Percentiles rank a stretch among this genome's conserved stretches.
Evolutionary conservation across 2,797 vertebrate genomes (phyloP).

Genomic region (Delichon dasypus): DNA sequence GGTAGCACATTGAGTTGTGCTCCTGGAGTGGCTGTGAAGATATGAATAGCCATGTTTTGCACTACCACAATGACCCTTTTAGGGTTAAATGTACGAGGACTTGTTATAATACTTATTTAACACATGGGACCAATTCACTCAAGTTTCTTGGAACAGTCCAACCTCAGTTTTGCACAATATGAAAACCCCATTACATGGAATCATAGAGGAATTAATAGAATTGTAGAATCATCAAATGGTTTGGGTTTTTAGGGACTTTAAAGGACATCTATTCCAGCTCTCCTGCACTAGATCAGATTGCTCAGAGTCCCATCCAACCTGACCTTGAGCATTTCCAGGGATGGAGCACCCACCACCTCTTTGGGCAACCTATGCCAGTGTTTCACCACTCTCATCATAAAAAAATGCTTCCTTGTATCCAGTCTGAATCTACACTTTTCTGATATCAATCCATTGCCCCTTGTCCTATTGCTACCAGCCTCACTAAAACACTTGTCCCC

Average conservation of each 20-base stretch:
- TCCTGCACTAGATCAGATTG: not conserved
- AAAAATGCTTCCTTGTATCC: not conserved
- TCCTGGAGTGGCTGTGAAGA: not conserved
- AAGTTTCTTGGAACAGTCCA: not conserved
- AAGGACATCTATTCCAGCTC: not conserved
- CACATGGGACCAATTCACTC: not conserved
- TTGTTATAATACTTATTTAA: not conserved
- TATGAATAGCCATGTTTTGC: not conserved
- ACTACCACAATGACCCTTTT: not conserved
- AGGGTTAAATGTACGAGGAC: not conserved
- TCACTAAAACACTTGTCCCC: not conserved
- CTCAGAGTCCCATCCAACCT: not conserved
- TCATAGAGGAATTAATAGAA: not conserved
- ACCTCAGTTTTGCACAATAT: not conserved
- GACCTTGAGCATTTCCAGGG: not conserved
- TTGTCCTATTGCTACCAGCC: not conserved
- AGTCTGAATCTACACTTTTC: not conserved
- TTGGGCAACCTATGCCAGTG: not conserved
- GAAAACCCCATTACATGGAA: not conserved
- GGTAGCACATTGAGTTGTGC: not conserved
- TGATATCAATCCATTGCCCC: not conserved
- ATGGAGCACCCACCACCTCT: not conserved
- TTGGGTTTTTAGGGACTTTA: not conserved
- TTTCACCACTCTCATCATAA: not conserved
- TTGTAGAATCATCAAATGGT: not conserved